Evolutionary conservation across 2,888 invertebrate species (phyloP).

Genomic region (Serrognathus titanus): DNA sequence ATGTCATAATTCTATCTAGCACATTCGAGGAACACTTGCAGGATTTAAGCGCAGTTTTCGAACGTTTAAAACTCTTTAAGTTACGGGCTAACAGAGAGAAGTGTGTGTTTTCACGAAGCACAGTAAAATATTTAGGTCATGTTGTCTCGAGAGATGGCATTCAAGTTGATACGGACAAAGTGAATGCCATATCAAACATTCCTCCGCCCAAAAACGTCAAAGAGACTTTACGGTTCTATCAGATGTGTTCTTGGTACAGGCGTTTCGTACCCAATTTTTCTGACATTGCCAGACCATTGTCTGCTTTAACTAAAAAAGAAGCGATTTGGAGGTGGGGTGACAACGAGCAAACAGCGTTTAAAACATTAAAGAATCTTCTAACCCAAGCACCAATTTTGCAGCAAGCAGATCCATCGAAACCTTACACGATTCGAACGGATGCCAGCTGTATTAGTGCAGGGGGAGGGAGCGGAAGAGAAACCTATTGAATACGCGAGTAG

Average conservation of each 20-base stretch:
- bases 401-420: constrained; percentile 25
- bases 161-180: constrained; percentile 14
- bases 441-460: constrained; percentile 6
- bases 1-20: constrained; percentile 29
- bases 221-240: constrained; percentile 14
- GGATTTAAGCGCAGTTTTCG: constrained; percentile 24
- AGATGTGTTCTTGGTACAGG: constrained; percentile 24
- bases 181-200: constrained; percentile 12
- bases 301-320: constrained; percentile 17
- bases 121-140: constrained; percentile 24
- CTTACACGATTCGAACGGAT: constrained; percentile 26
- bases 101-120: constrained; percentile 17
- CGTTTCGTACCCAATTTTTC: constrained; percentile 22
- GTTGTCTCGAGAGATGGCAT: constrained; percentile 11
- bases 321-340: constrained; percentile 17
- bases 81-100: constrained; percentile 26
- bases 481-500: background rate
- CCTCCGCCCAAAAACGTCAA: constrained; percentile 14
- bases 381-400: constrained; percentile 21
- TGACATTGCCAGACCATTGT: constrained; percentile 17
- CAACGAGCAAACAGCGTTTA: background rate
- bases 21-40: constrained; percentile 26
- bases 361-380: constrained; percentile 4
- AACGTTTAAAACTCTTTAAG: constrained; percentile 17
- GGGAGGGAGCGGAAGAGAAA: background rate